Conservation (phyloP, 2,888 invertebrate genomes). For the Drosophila conformis region DNA sequence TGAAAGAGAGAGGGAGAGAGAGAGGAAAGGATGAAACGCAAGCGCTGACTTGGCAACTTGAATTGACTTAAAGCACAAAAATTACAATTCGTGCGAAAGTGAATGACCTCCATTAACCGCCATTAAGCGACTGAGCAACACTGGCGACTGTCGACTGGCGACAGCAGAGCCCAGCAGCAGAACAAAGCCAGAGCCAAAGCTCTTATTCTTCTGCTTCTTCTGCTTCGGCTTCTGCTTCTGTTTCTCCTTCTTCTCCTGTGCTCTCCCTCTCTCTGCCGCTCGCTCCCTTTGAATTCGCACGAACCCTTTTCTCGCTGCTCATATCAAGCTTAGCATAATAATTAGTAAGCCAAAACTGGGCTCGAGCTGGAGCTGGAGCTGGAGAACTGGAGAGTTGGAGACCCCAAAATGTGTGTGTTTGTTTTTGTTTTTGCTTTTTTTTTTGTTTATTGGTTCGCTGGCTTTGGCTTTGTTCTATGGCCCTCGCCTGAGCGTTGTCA, state of each 20-base stretch:
- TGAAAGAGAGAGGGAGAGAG: conserved; percentile 2
- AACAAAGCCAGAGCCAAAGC: conserved; percentile 40
- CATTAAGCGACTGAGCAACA: conserved; percentile 71
- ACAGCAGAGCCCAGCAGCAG: conserved; percentile 1
- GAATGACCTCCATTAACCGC: conserved; percentile 85
- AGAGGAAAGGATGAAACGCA: conserved; percentile 43
- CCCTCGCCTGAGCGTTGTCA: conserved; percentile 39
- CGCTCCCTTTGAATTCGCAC: conserved; percentile 59
- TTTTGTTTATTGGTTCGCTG: conserved; percentile 55
- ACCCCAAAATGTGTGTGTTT: conserved; percentile 33
- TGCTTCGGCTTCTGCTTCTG: conserved; percentile 11
- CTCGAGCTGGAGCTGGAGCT: conserved; percentile 42
- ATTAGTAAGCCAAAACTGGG: conserved; percentile 75
- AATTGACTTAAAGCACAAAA: conserved; percentile 76
- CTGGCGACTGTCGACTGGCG: not conserved
- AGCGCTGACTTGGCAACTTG: conserved; percentile 62
- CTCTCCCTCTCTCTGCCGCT: conserved; percentile 4
- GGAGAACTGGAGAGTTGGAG: conserved; percentile 9
- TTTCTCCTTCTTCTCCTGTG: conserved; percentile 22
- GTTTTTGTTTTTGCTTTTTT: not conserved
- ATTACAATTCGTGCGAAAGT: conserved; percentile 85
- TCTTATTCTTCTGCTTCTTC: conserved; percentile 5
- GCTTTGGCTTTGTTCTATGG: conserved; percentile 43
- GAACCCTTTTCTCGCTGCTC: conserved; percentile 58
- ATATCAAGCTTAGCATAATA: conserved; percentile 74